Evolutionary conservation across 2,797 vertebrate genomes (phyloP), one percentile per base, ranked within the genome.

Genomic region (Argyrosomus regius): DNA sequence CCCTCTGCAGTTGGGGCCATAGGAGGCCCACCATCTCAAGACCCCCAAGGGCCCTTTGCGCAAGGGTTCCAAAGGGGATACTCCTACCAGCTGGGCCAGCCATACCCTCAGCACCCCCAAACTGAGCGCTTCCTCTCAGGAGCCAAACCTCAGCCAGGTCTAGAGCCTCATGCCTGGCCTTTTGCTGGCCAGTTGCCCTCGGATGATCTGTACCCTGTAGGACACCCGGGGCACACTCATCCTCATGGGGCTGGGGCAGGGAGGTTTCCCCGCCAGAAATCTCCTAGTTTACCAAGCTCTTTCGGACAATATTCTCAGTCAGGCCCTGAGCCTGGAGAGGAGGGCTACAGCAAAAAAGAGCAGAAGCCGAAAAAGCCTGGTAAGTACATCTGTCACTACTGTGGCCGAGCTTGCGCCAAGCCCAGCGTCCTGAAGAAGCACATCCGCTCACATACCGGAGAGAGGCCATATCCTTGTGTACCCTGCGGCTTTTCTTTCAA

Each of bases 401-500:
- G 98, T 75, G 97, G 97, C 77, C 95, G 98, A 89, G 98, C 98
- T 5, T 99, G 98, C 93, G 98, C 98, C 95, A 99, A 99, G 95
- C 98, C 98, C 72, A 99, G 98, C 2, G 98, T 99, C 82, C 95
- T 99, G 88, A 99, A 99, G 92, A 99, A 99, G 89, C 98, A 99
- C 95, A 99, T 99, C 91, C 95, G 98, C 72, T 99, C 98, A 18
- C 98, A 99, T 66, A 99, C 98, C 0, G 98, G 98, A 39, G 98
- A 99, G 83, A 95, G 98, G 81, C 98, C 98, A 0, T 99, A 99
- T 70, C 98, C 98, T 17, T 99, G 98, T 84, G 95, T 96, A 80
- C 98, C 98, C 31, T 99, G 98, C 82, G 98, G 98, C 80, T 99
- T 99, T 91, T 99, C 98, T 59, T 99, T 99, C 90, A 99, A 99